Percentiles rank a stretch among this genome's conserved stretches.
Conservation (phyloP, 2,113 vertebrate genomes). For the Phaethon lepturus region DNA sequence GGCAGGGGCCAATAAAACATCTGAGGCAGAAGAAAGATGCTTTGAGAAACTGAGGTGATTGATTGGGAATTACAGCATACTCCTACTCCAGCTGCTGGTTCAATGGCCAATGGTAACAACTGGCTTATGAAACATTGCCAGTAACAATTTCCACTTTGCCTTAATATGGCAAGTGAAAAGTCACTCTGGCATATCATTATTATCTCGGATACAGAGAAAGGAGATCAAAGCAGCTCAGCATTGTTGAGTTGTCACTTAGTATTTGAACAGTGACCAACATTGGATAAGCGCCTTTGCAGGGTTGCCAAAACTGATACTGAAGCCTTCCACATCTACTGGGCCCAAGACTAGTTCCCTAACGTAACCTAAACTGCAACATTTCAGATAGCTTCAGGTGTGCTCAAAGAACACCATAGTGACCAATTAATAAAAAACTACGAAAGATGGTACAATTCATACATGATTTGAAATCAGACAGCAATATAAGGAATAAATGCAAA, state of each 20-base stretch:
- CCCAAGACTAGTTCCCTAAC: not conserved
- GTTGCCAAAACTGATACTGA: not conserved
- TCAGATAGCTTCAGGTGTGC: not conserved
- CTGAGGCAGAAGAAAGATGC: not conserved
- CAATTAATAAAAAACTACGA: not conserved
- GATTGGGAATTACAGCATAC: not conserved
- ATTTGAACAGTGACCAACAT: not conserved
- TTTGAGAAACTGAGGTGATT: not conserved
- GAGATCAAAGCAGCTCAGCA: not conserved
- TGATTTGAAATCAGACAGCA: not conserved
- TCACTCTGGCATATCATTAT: not conserved
- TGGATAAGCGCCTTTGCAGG: not conserved
- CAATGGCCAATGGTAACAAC: not conserved
- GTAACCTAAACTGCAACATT: not conserved
- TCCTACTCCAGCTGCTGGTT: not conserved
- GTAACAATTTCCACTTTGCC: not conserved
- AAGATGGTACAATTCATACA: not conserved
- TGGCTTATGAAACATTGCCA: not conserved
- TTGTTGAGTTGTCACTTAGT: not conserved
- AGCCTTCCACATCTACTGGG: not conserved
- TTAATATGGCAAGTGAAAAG: not conserved
- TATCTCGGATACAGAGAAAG: not conserved
- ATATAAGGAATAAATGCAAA: not conserved
- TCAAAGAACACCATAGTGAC: not conserved
- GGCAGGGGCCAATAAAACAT: not conserved